phyloP scores from a whole-genome alignment of 2,888 invertebrate genomes.

The Gari tellinella region DNA sequence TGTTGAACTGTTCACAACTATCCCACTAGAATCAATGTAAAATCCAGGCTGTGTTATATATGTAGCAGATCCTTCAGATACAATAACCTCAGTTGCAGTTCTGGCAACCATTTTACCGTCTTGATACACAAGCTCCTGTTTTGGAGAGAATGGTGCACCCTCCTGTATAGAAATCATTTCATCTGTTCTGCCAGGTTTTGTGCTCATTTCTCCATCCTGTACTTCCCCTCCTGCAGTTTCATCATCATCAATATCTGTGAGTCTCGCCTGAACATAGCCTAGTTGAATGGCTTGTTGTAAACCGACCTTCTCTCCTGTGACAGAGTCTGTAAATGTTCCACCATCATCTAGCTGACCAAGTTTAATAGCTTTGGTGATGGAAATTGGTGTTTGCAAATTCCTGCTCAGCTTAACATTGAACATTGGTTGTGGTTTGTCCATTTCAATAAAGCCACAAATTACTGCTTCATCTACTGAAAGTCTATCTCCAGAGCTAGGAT shows the following conservation, averaged over 20 bases:
- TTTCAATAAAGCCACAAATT: conserved; percentile 88
- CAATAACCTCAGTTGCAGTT: conserved; percentile 72
- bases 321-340: conserved; percentile 87
- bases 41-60: conserved; percentile 75
- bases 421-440: conserved; percentile 53
- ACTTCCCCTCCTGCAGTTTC: conserved; percentile 17
- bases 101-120: conserved; percentile 70
- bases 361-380: conserved; percentile 96
- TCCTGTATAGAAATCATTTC: conserved; percentile 49
- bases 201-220: neutral
- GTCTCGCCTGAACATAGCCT: conserved; percentile 66
- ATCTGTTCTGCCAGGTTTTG: conserved; percentile 12
- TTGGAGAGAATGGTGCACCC: conserved; percentile 73
- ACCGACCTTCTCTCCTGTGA: conserved; percentile 87
- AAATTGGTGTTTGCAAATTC: conserved; percentile 47
- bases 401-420: conserved; percentile 33
- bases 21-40: conserved; percentile 86
- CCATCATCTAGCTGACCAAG: conserved; percentile 92
- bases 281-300: conserved; percentile 65
- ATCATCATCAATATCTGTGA: conserved; percentile 32
- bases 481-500: conserved; percentile 92
- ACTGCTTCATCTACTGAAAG: conserved; percentile 94
- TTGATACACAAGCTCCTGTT: conserved; percentile 56
- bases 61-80: conserved; percentile 66
- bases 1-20: conserved; percentile 89